Evolutionary conservation across 2,888 invertebrate species (phyloP).

Genomic region (Gastrophysa polygoni): DNA sequence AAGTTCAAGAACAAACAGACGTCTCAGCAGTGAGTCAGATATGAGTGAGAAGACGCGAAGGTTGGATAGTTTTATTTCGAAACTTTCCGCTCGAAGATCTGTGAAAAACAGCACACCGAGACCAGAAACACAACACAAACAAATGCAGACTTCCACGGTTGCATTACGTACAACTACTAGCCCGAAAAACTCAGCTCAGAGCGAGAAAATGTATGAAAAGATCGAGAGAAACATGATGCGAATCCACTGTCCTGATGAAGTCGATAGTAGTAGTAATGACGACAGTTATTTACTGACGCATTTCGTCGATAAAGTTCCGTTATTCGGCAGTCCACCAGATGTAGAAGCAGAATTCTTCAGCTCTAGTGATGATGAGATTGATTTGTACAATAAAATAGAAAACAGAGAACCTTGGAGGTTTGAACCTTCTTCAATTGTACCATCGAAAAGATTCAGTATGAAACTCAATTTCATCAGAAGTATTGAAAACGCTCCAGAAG

Average conservation of each 20-base stretch:
- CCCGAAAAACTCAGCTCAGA: not conserved
- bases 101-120: too few species aligned
- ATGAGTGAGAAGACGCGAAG: too few species aligned
- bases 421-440: not conserved
- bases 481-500: not conserved
- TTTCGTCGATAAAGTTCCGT: too few species aligned
- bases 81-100: not conserved
- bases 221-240: too few species aligned
- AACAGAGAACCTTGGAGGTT: not conserved
- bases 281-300: too few species aligned
- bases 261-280: too few species aligned
- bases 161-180: not conserved
- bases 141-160: constrained; percentile 1
- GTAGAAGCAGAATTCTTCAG: not conserved
- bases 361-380: not conserved
- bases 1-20: too few species aligned
- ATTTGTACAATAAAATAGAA: not conserved
- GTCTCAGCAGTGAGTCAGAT: too few species aligned
- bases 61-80: not conserved
- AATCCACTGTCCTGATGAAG: too few species aligned
- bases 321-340: not conserved
- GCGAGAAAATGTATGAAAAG: too few species aligned
- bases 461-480: constrained; percentile 4
- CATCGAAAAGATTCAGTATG: not conserved
- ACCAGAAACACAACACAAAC: not conserved